Evolutionary conservation across 2,113 vertebrate genomes (phyloP).

Genomic region (Neolamprologus brichardi): DNA sequence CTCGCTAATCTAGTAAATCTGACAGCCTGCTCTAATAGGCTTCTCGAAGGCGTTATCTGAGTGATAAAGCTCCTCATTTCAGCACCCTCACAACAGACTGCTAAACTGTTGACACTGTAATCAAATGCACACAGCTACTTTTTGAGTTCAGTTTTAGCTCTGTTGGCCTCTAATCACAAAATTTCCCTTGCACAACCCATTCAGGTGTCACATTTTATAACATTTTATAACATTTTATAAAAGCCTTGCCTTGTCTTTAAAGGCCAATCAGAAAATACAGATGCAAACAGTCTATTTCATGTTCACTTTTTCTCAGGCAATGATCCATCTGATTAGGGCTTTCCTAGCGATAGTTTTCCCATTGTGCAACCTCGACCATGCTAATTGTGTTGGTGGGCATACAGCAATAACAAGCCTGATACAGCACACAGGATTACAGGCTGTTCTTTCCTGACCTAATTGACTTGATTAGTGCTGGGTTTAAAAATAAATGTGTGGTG

Average conservation of each 20-base stretch:
- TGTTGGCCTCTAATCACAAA: not conserved
- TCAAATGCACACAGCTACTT: not conserved
- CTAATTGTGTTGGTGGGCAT: slow-evolving; percentile 34
- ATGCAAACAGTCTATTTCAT: not conserved
- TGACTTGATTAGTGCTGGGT: slow-evolving; percentile 62
- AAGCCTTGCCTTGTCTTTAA: not conserved
- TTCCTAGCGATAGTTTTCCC: not conserved
- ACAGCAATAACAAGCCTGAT: slow-evolving; percentile 17
- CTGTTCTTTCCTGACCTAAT: slow-evolving; percentile 62
- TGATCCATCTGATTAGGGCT: slow-evolving; percentile 1
- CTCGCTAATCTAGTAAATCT: slow-evolving; percentile 53
- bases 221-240: not conserved
- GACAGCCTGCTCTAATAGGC: slow-evolving; percentile 39
- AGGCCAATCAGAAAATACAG: not conserved
- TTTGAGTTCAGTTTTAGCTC: not conserved
- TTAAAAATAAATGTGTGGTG: slow-evolving; percentile 64
- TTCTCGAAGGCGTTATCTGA: not conserved
- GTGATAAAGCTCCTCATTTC: slow-evolving; percentile 7
- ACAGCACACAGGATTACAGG: slow-evolving; percentile 45
- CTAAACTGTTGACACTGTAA: not conserved
- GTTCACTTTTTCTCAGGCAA: not conserved
- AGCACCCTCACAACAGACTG: slow-evolving; percentile 10
- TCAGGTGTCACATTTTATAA: not conserved
- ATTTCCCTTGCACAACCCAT: not conserved
- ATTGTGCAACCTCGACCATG: not conserved